phyloP scores from a whole-genome alignment of 2,113 vertebrate genomes.

The Ophthalmolycus amberensis region DNA sequence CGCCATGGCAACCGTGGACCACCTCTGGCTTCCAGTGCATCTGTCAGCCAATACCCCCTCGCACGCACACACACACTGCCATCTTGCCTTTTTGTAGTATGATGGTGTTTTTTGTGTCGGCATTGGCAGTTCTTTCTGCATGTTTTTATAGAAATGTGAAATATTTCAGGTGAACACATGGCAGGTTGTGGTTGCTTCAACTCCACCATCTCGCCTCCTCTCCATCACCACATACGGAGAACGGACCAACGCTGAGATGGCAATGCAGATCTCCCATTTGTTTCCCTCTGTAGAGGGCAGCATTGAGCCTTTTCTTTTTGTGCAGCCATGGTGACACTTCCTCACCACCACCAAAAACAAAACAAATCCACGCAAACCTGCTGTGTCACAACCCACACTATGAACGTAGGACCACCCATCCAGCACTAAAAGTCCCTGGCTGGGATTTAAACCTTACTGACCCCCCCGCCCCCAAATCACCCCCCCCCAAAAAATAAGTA shows the following conservation, averaged over 20 bases:
- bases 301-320: constrained; percentile 64
- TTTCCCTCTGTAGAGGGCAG: constrained; percentile 73
- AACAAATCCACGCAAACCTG: constrained; percentile 61
- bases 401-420: constrained; percentile 84
- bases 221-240: neutral
- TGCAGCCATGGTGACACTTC: constrained; percentile 38
- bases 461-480: constrained; percentile 36
- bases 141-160: neutral
- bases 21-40: constrained; percentile 74
- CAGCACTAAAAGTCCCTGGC: constrained; percentile 79
- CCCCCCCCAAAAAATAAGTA: constrained; percentile 49
- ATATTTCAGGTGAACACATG: neutral
- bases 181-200: neutral
- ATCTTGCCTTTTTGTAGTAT: constrained; percentile 19
- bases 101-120: constrained; percentile 6
- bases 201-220: constrained; percentile 6
- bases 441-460: constrained; percentile 56
- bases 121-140: neutral
- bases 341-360: constrained; percentile 3
- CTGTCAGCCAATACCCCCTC: constrained; percentile 60
- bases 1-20: constrained; percentile 85
- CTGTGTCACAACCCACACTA: constrained; percentile 73
- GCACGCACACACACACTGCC: constrained; percentile 8
- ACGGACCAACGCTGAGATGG: constrained; percentile 22
- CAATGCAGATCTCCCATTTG: neutral